Conservation (phyloP, 2,797 vertebrate species). For the Borostomias antarcticus region DNA sequence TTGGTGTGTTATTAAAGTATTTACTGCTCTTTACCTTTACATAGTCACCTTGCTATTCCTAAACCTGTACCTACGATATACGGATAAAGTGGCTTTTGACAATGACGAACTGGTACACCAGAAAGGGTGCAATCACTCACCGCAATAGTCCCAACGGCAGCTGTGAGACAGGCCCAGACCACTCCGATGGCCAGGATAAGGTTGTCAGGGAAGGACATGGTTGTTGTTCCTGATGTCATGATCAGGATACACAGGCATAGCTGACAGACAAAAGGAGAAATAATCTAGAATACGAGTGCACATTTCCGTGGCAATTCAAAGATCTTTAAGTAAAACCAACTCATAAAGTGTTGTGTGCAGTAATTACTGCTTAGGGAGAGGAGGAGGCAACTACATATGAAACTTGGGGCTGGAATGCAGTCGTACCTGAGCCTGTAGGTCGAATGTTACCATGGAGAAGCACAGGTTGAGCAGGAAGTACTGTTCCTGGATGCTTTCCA, state of each 20-base stretch:
- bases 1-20: no score
- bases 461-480: slow-evolving; percentile 84
- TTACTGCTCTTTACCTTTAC: not conserved
- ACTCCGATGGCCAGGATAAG: slow-evolving; percentile 76
- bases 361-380: no score
- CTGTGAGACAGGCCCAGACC: slow-evolving; percentile 80
- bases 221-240: slow-evolving; percentile 63
- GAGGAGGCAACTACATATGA: no score
- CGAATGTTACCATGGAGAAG: slow-evolving; percentile 88
- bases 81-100: not conserved
- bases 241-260: slow-evolving; percentile 83
- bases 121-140: slow-evolving; percentile 64
- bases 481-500: slow-evolving; percentile 80
- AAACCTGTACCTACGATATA: not conserved
- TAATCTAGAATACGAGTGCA: not conserved
- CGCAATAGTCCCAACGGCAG: slow-evolving; percentile 72
- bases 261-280: slow-evolving; percentile 54
- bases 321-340: not conserved
- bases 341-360: no score
- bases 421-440: slow-evolving; percentile 85
- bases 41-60: not conserved
- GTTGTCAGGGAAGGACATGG: slow-evolving; percentile 60
- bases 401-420: not conserved
- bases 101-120: not conserved
- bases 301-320: not conserved